phyloP scores from a whole-genome alignment of 2,888 invertebrate genomes.

The Melieria crassipennis region DNA sequence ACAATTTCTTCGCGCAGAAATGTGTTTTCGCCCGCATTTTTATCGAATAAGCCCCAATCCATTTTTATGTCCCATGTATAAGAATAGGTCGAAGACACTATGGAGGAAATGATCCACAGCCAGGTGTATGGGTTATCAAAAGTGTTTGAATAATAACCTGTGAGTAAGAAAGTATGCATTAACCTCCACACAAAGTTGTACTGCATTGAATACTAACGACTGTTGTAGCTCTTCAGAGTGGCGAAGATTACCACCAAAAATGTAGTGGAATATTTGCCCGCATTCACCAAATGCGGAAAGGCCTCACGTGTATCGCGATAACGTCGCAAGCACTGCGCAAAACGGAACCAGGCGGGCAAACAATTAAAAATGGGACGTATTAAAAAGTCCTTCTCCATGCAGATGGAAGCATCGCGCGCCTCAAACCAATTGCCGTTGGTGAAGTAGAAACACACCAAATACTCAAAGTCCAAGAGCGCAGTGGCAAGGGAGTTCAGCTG shows the following conservation, averaged over 20 bases:
- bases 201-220: slow-evolving; percentile 66
- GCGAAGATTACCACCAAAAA: slow-evolving; percentile 93
- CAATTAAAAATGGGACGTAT: slow-evolving; percentile 88
- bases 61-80: slow-evolving; percentile 98
- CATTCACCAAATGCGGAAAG: slow-evolving; percentile 97
- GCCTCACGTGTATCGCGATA: slow-evolving; percentile 93
- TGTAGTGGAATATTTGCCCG: slow-evolving; percentile 97
- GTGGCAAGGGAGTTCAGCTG: slow-evolving; percentile 93
- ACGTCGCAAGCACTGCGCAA: slow-evolving; percentile 95
- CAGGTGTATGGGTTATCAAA: slow-evolving; percentile 87
- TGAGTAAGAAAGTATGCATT: background rate
- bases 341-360: slow-evolving; percentile 97
- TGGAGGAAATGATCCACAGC: slow-evolving; percentile 86
- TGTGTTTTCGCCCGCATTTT: slow-evolving; percentile 89
- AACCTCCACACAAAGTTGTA: background rate
- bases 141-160: slow-evolving; percentile 70
- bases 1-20: slow-evolving; percentile 95
- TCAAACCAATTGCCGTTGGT: slow-evolving; percentile 79
- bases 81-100: slow-evolving; percentile 92
- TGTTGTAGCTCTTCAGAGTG: slow-evolving; percentile 74
- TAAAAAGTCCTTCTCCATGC: slow-evolving; percentile 77
- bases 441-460: slow-evolving; percentile 90
- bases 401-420: slow-evolving; percentile 71
- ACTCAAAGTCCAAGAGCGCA: slow-evolving; percentile 93
- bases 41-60: slow-evolving; percentile 98